phyloP scores from a whole-genome alignment of 1,140 invertebrate species.

The Drosophila pseudoananassae region DNA sequence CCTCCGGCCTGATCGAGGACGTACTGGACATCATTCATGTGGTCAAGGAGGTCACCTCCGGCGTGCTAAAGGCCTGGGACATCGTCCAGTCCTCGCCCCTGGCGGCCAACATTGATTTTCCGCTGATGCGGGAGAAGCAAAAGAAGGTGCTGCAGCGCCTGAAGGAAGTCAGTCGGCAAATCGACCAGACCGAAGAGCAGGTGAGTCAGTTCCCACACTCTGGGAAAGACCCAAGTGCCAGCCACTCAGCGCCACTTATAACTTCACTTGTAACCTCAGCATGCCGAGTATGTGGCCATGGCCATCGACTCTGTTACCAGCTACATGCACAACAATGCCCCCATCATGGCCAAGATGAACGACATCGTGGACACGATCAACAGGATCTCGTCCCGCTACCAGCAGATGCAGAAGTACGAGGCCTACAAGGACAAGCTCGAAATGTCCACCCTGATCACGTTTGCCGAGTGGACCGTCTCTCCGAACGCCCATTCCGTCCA shows the following conservation, averaged over 20 bases:
- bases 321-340: slow-evolving; percentile 76
- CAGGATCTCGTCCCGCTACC: slow-evolving; percentile 86
- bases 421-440: slow-evolving; percentile 85
- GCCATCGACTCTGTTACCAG: slow-evolving; percentile 75
- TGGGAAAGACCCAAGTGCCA: neutral
- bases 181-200: slow-evolving; percentile 81
- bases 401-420: slow-evolving; percentile 86
- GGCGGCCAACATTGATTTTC: slow-evolving; percentile 85
- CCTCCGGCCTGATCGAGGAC: slow-evolving; percentile 85
- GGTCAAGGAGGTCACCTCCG: slow-evolving; percentile 86
- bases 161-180: slow-evolving; percentile 83
- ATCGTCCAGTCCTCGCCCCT: slow-evolving; percentile 85
- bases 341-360: slow-evolving; percentile 86
- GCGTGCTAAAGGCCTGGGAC: slow-evolving; percentile 87
- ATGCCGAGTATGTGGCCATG: slow-evolving; percentile 68
- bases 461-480: slow-evolving; percentile 88
- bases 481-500: slow-evolving; percentile 87
- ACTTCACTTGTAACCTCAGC: slow-evolving; percentile 54
- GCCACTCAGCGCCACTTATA: neutral
- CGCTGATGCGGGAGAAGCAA: slow-evolving; percentile 86
- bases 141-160: slow-evolving; percentile 85
- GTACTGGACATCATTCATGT: slow-evolving; percentile 87
- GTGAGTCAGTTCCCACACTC: slow-evolving; percentile 36
- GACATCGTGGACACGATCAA: slow-evolving; percentile 86
- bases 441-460: slow-evolving; percentile 87